Conservation (phyloP, 2,797 vertebrate species). For the Melanotaenia parkinsoni region DNA sequence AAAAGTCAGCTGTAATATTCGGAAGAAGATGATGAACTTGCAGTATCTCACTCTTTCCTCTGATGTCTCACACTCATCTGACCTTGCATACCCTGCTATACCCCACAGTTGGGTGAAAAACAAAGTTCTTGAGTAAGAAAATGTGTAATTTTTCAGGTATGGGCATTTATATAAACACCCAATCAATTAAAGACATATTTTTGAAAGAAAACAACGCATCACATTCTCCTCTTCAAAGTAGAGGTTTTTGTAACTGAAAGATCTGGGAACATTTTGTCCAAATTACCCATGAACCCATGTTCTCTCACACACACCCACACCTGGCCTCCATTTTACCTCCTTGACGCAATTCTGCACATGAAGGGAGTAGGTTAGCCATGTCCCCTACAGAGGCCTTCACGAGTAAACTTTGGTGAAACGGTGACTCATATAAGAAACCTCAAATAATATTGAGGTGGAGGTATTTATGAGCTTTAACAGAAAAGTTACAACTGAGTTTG, state of each 20-base stretch:
- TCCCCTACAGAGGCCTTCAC: conserved; percentile 29
- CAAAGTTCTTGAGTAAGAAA: background rate
- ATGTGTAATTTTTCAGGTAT: background rate
- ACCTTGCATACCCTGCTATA: conserved; percentile 28
- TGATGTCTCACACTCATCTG: conserved; percentile 50
- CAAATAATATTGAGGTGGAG: no score
- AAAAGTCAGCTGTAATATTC: conserved; percentile 63
- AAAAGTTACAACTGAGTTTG: no score
- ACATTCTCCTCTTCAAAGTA: conserved; percentile 18
- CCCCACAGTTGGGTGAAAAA: background rate
- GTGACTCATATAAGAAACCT: background rate
- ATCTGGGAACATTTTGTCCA: conserved; percentile 75
- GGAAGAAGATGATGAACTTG: conserved; percentile 63
- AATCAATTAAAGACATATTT: conserved; percentile 12
- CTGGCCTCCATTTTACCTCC: conserved; percentile 79
- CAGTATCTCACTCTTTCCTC: conserved; percentile 58
- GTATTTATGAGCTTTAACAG: no score
- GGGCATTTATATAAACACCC: background rate
- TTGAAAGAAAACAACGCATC: conserved; percentile 30
- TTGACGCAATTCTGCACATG: conserved; percentile 41
- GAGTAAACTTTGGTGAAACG: conserved; percentile 11
- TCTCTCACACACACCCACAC: conserved; percentile 33
- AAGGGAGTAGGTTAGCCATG: conserved; percentile 18
- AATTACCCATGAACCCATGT: conserved; percentile 61
- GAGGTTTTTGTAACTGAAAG: conserved; percentile 33